A percentile compares a stretch with the other conserved stretches of the same genome.
These are phyloP conservation scores for Hylia prasina DNA, from an alignment of 2,113 vertebrate genomes.

Conservation along the genomic window DNA sequence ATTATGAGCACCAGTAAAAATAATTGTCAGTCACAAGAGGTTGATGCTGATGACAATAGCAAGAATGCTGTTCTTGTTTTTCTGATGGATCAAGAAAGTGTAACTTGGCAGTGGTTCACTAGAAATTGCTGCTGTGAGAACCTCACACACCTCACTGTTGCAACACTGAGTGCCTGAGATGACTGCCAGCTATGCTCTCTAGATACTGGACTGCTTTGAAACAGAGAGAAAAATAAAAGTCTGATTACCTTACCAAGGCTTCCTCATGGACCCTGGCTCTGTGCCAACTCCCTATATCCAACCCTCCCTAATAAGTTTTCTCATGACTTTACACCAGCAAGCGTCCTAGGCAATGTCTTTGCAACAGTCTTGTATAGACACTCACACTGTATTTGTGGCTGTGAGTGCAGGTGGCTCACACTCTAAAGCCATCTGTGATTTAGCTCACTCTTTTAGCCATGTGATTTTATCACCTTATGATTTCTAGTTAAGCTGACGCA, in stretches of 20 bases:
- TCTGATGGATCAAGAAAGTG: not conserved
- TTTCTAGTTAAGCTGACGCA: not conserved
- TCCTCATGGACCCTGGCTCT: not conserved
- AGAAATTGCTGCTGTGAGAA: not conserved
- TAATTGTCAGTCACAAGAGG: not conserved
- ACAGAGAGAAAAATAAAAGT: not conserved
- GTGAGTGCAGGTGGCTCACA: not conserved
- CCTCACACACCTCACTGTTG: not conserved
- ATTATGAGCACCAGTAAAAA: not conserved
- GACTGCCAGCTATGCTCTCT: not conserved
- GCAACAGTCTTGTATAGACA: not conserved
- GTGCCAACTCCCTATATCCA: not conserved
- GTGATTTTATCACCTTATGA: not conserved
- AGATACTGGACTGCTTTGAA: not conserved
- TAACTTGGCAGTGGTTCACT: not conserved
- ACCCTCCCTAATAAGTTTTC: not conserved
- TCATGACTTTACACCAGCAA: not conserved
- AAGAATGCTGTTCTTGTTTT: not conserved
- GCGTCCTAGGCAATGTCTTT: not conserved
- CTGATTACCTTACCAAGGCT: not conserved
- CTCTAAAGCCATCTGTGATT: not conserved
- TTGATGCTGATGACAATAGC: not conserved
- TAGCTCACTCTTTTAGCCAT: not conserved
- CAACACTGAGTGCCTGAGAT: accelerated
- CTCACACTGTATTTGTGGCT: not conserved